These are phyloP conservation scores for Coremacera marginata DNA, from an alignment of 2,888 invertebrate genomes.

Conservation along the genomic window DNA sequence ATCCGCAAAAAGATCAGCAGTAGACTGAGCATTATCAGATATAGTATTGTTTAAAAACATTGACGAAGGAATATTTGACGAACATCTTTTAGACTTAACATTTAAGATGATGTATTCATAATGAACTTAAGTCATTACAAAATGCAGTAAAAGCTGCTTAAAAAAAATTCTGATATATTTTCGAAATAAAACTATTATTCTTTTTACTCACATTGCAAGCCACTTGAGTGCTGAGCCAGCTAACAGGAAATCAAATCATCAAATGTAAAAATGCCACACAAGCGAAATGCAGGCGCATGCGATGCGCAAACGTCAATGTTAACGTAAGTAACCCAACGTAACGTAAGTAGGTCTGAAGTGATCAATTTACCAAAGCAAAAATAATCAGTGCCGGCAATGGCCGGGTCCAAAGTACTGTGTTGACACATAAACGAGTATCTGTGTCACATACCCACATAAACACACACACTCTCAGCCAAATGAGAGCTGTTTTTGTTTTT, in stretches of 20 bases:
- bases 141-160: too few species aligned
- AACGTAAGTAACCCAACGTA: slow-evolving; percentile 11
- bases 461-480: too few species aligned
- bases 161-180: too few species aligned
- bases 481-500: too few species aligned
- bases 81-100: too few species aligned
- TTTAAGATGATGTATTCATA: too few species aligned
- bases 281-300: neutral
- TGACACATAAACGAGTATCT: slow-evolving; percentile 14
- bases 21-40: too few species aligned
- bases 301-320: slow-evolving; percentile 12
- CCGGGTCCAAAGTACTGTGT: neutral
- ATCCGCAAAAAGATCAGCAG: too few species aligned
- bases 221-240: neutral
- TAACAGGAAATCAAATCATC: neutral
- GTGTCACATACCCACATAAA: neutral
- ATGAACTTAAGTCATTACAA: too few species aligned
- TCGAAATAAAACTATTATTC: too few species aligned
- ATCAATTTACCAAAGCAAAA: slow-evolving; percentile 24
- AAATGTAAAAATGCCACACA: neutral
- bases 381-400: neutral
- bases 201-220: neutral
- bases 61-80: too few species aligned
- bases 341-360: slow-evolving; percentile 28
- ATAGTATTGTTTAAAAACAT: too few species aligned